Evolutionary conservation across 1,140 invertebrate genomes (phyloP), one percentile per base, ranked within the genome.

Genomic region (Dufourea novaeangliae): DNA sequence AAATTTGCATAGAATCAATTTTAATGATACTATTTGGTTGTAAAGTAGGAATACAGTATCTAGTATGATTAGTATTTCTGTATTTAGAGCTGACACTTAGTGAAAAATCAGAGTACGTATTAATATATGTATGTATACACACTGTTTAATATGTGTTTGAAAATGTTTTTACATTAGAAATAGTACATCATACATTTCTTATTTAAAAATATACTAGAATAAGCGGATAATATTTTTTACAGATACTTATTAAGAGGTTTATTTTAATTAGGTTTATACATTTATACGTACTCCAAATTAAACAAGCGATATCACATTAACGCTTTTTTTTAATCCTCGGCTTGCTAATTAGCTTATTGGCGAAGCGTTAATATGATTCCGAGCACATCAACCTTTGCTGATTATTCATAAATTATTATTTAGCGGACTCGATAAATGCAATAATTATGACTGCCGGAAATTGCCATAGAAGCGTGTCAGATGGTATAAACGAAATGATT

Each of bases 391-490:
- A 32, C 32, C 8, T 59, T 39, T 14, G 29, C 34, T 25, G 7
- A 62, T 62, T 41, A 62, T 62, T 62, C 34, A 25, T 62, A 39
- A 39, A 62, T 62, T 39, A 62, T 62, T 62, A 62, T 4, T 62
- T 39, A 22, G 10, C 32, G n/a, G 11, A 2, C n/a, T 22, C 34
- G 34, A 34, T 25, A 14, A 62, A 37, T 25, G 39, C 14, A 25
- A 39, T 22, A 37, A 37, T 37, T 62, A 22, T 8, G 32, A n/a
- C 14, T 8, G 17, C 1, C 8, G 8, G 20, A 20, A 4, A 2
- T n/a, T 37, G 57, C 4, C 3, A 59, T 59, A 10, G 34, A 37
- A 39, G 7, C 34, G n/a, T 11, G 34, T 10, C 3, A 34, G 39
- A 41, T 39, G 27, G 22, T 20, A n/a, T 14, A 10, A 39, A 39